These are phyloP conservation scores for Ceratosolen fusciceps DNA, from an alignment of 1,140 invertebrate genomes.

Conservation along the genomic window DNA sequence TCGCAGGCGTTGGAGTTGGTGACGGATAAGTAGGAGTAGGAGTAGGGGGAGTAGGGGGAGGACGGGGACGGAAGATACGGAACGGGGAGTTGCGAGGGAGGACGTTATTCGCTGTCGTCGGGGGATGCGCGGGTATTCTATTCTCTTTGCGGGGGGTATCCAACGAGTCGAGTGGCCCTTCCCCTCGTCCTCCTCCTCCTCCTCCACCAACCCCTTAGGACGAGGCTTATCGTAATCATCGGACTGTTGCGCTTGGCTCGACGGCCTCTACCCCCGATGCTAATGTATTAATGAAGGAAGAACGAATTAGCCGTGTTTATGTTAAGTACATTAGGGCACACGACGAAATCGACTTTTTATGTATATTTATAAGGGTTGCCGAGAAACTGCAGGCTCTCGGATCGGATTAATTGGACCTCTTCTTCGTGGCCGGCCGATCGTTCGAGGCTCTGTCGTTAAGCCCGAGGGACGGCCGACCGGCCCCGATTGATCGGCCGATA, in stretches of 20 bases:
- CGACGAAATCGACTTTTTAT: neutral
- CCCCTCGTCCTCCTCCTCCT: neutral
- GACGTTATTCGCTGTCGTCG: neutral
- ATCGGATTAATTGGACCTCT: neutral
- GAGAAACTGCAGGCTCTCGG: neutral
- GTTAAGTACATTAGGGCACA: conserved; percentile 2
- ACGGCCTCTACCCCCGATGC: neutral
- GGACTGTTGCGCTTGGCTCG: no score
- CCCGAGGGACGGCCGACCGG: neutral
- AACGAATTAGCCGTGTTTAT: conserved; percentile 5
- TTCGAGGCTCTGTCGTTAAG: no score
- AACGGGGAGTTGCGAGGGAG: no score
- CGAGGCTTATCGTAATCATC: no score
- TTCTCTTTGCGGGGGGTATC: neutral
- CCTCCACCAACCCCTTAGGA: no score
- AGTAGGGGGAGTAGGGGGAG: no score
- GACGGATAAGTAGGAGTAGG: neutral
- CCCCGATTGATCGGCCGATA: neutral
- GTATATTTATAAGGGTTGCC: neutral
- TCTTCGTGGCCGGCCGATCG: neutral
- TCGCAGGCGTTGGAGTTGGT: no score
- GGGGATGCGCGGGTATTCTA: neutral
- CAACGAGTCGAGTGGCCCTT: no score
- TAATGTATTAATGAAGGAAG: conserved; percentile 11
- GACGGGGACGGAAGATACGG: no score